Evolutionary conservation across 2,113 vertebrate species (phyloP), one percentile per base, ranked within the genome.

Genomic region (Equus quagga): DNA sequence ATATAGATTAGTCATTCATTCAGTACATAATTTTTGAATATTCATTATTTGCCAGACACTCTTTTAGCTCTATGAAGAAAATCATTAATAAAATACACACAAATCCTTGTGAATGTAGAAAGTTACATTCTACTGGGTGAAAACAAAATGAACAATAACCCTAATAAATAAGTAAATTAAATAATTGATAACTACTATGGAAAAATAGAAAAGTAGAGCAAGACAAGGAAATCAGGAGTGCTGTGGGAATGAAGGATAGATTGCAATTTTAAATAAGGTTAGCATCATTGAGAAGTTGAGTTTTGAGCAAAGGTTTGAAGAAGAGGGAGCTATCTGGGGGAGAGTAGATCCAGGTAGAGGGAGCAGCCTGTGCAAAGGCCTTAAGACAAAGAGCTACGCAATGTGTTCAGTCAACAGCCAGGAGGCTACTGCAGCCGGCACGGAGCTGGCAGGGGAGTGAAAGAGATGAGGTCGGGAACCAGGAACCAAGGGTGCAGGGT

Each of bases 11-110:
- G 11, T 28, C 46, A 72, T 88, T 89, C 65, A 92, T 15, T 80
- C 41, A 69, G 28, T 36, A 91, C 67, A 94, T 80, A 36, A 87
- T 80, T 75, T 92, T 89, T 81, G 70, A 81, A 60, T 85, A 31
- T 8, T 46, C 14, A 26, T 28, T 70, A 44, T 86, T 95, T 90
- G 28, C 8, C 15, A 85, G 46, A 94, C 4, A 54, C 8, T 73
- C 41, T 85, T 88, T 82, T 26, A 89, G 41, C 75, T 44, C 46
- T 70, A 11, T 62, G 49, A 94, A 72, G 26, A 92, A 90, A 73
- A 28, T 12, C 11, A 13, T 93, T 67, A 87, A 90, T 19, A 87
- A 95, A 93, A 67, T 13, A 81, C 36, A 79, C 19, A 89, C 9
- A 73, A 73, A 26, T 73, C 58, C 28, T 46, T 72, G 4, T 60